Evolutionary conservation across 2,113 vertebrate species (phyloP).

Genomic region (Brachyhypopomus gauderio): DNA sequence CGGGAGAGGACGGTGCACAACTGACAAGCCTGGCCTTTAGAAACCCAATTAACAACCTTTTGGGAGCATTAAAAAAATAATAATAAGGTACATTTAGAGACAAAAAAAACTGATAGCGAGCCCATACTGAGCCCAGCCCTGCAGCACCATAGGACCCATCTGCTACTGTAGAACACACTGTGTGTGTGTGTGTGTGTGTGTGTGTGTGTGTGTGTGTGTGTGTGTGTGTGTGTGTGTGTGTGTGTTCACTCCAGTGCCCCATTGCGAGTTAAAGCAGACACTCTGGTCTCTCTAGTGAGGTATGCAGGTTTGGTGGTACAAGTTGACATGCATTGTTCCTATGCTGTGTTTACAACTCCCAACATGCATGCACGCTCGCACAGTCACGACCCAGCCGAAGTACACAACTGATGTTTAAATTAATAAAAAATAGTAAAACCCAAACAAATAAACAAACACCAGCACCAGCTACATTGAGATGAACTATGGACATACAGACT

Average conservation of each 20-base stretch:
- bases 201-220: not conserved
- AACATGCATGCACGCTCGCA: too few species aligned
- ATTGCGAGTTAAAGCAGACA: conserved; percentile 28
- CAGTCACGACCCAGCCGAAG: too few species aligned
- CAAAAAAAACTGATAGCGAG: conserved; percentile 35
- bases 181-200: not conserved
- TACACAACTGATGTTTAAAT: too few species aligned
- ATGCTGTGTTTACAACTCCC: not conserved
- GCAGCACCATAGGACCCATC: conserved; percentile 23
- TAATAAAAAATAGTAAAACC: too few species aligned
- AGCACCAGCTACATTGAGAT: too few species aligned
- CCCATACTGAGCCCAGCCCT: conserved; percentile 26
- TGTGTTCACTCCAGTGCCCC: not conserved
- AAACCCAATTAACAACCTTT: conserved; percentile 35
- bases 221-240: not conserved
- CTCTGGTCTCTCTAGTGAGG: conserved; percentile 10
- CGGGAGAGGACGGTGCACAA: not conserved
- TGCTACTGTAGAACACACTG: conserved; percentile 3
- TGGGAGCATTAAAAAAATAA: not conserved
- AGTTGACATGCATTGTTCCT: not conserved
- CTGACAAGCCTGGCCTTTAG: not conserved
- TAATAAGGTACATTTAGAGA: conserved; percentile 20
- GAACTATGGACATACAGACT: not conserved
- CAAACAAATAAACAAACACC: too few species aligned
- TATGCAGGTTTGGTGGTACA: conserved; percentile 23